Conservation (phyloP, 2,797 vertebrate genomes). For the Lacerta viridis region DNA sequence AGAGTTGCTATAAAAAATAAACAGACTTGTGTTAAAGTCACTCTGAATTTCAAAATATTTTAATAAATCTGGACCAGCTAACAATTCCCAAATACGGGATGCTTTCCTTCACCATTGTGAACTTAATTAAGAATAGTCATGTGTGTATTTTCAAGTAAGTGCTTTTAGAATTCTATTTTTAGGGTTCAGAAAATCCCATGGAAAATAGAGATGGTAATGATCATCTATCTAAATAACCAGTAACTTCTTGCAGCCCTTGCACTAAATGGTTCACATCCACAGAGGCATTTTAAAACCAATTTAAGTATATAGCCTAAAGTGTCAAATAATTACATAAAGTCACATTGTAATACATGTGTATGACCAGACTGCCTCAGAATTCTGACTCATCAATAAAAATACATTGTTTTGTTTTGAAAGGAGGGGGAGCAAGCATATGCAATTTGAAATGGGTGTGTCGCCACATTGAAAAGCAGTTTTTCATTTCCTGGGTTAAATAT, state of each 20-base stretch:
- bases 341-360: neutral
- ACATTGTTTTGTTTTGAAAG: neutral
- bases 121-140: neutral
- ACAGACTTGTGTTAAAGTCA: neutral
- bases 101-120: neutral
- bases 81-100: neutral
- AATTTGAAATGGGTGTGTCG: constrained; percentile 14
- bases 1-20: constrained; percentile 82
- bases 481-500: constrained; percentile 32
- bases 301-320: neutral
- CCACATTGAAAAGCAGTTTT: neutral
- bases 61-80: neutral
- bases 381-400: neutral
- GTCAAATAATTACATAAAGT: neutral
- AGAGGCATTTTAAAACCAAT: neutral
- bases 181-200: neutral
- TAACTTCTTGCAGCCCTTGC: neutral
- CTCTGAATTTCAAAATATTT: neutral
- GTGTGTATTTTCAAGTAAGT: neutral
- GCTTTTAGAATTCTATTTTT: neutral
- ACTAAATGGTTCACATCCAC: neutral
- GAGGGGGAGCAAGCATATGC: neutral
- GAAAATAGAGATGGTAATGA: neutral
- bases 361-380: neutral
- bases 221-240: neutral